Percentiles rank a stretch among this genome's conserved stretches.
phyloP scores from a whole-genome alignment of 37 sponge, comb jelly and placozoan genomes.

The Theonella swinhoei region DNA sequence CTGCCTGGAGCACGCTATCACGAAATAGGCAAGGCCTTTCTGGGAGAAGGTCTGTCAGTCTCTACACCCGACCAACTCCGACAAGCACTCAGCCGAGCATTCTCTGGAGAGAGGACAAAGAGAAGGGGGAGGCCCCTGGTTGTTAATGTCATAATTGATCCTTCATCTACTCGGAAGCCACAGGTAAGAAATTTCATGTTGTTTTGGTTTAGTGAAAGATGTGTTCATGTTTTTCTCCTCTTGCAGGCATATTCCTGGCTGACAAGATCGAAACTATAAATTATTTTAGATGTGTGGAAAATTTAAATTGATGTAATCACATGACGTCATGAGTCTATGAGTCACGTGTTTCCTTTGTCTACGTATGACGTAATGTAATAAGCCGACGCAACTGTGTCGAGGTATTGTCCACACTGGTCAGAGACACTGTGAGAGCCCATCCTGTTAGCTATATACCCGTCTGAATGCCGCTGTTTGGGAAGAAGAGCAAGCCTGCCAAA shows the following conservation, averaged over 20 bases:
- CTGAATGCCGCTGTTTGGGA: constrained; percentile 19
- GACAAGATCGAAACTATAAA: constrained; percentile 79
- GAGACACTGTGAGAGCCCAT: no score
- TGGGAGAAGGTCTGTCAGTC: constrained; percentile 64
- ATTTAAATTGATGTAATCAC: background rate
- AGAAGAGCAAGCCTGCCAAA: background rate
- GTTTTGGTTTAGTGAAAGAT: no score
- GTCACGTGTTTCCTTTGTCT: background rate
- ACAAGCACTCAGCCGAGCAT: constrained; percentile 29
- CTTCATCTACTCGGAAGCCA: constrained; percentile 67
- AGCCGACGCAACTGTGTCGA: no score
- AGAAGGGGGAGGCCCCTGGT: constrained; percentile 48
- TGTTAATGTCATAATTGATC: constrained; percentile 75
- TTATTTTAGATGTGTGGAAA: background rate
- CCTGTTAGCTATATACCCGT: no score
- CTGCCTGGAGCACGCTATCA: constrained; percentile 62
- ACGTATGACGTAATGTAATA: no score
- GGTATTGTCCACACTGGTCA: no score
- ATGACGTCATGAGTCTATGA: background rate
- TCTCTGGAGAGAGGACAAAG: background rate
- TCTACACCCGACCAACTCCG: constrained; percentile 54
- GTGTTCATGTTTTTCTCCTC: background rate
- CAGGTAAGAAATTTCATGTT: constrained; percentile 57
- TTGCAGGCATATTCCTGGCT: constrained; percentile 77
- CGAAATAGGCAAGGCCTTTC: constrained; percentile 72